Conservation (phyloP, 30 jellyfish, hydroid and myxozoan genomes). For the Aurelia sp. region DNA sequence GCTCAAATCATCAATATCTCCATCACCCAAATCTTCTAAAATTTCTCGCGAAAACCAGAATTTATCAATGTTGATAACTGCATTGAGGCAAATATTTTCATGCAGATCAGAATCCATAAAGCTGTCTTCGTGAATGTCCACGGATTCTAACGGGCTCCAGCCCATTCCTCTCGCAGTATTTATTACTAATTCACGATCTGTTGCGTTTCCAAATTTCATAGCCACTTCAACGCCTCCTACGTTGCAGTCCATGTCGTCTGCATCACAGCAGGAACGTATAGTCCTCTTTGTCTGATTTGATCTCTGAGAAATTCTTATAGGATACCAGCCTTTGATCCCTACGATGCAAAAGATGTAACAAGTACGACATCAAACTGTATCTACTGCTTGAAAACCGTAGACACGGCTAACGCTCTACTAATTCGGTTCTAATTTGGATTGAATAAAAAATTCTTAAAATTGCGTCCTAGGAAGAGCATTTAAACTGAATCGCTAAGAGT, state of each 20-base stretch:
- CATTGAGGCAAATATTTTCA: constrained; percentile 22
- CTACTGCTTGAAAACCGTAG: too few species aligned
- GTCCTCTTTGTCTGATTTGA: background rate
- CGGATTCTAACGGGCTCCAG: constrained; percentile 77
- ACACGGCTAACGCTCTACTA: too few species aligned
- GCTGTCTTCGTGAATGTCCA: constrained; percentile 72
- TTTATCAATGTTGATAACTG: constrained; percentile 38
- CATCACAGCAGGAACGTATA: constrained; percentile 2
- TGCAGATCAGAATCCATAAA: constrained; percentile 31
- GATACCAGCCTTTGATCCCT: constrained; percentile 89
- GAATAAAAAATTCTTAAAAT: too few species aligned
- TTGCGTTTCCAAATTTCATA: constrained; percentile 55
- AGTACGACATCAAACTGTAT: too few species aligned
- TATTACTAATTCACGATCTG: constrained; percentile 81
- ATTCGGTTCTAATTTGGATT: too few species aligned
- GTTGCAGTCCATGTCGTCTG: constrained; percentile 30
- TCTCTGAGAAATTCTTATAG: constrained; percentile 1
- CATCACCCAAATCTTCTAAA: constrained; percentile 15
- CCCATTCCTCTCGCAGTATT: constrained; percentile 77
- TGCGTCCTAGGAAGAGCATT: too few species aligned
- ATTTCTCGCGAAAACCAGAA: constrained; percentile 59
- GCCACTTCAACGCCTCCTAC: constrained; percentile 81
- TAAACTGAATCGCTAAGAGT: too few species aligned
- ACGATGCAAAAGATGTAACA: background rate
- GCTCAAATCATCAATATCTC: constrained; percentile 9